Conservation (phyloP, 2,888 invertebrate species). For the Miltochrista miniata region DNA sequence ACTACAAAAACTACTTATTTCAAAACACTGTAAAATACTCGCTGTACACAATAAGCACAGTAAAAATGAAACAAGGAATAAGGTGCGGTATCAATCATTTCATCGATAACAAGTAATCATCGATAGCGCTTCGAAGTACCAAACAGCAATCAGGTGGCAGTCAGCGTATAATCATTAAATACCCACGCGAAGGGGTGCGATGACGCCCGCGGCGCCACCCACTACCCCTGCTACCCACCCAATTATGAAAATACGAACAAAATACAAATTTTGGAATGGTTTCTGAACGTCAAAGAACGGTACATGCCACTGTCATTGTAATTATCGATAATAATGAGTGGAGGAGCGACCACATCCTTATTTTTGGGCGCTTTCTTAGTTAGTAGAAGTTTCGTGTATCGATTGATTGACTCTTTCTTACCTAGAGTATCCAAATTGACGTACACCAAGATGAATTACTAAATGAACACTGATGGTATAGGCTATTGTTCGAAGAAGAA, state of each 20-base stretch:
- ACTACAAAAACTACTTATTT: too few relatives aligned
- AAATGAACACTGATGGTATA: too few relatives aligned
- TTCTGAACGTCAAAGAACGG: constrained; percentile 60
- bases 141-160: constrained; percentile 80
- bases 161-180: constrained; percentile 84
- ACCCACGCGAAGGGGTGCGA: constrained; percentile 78
- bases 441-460: too few relatives aligned
- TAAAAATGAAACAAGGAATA: constrained; percentile 12
- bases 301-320: constrained; percentile 45
- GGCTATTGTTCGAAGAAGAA: too few relatives aligned
- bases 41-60: constrained; percentile 20
- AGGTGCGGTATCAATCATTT: constrained; percentile 23
- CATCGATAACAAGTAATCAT: constrained; percentile 68
- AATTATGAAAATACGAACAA: constrained; percentile 84
- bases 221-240: constrained; percentile 60
- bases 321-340: constrained; percentile 64
- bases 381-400: constrained; percentile 25
- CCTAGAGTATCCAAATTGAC: too few relatives aligned
- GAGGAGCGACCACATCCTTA: constrained; percentile 55
- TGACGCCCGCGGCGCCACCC: constrained; percentile 75
- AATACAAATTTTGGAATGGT: constrained; percentile 73
- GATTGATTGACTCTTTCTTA: constrained; percentile 26
- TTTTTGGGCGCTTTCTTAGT: constrained; percentile 19
- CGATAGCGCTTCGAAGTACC: constrained; percentile 56
- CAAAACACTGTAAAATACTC: background rate